These are phyloP conservation scores for Myotis pilosus DNA, from an alignment of 2,797 vertebrate species.

Conservation along the genomic window DNA sequence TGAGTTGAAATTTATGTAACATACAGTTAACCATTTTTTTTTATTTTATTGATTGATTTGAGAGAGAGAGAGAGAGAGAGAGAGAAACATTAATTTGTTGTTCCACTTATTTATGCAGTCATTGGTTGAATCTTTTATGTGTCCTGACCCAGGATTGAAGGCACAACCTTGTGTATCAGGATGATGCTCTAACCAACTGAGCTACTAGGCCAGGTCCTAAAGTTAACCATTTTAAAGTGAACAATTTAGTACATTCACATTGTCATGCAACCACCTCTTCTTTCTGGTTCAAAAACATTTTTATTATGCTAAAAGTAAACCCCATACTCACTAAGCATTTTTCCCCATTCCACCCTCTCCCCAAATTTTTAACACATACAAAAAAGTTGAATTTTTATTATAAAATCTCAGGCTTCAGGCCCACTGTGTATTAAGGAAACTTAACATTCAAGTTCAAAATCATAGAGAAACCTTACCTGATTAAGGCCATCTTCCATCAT, in stretches of 20 bases:
- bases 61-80: not conserved
- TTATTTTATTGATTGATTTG: not conserved
- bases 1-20: not conserved
- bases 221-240: not conserved
- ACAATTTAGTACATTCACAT: not conserved
- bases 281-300: not conserved
- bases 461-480: not conserved
- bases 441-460: not conserved
- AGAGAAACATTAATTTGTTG: not conserved
- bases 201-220: not conserved
- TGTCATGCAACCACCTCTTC: not conserved
- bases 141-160: not conserved
- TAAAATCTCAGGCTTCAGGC: not conserved
- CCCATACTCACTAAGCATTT: not conserved
- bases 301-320: not conserved
- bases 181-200: not conserved
- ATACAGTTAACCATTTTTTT: not conserved
- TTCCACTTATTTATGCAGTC: not conserved
- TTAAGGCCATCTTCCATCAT: not conserved
- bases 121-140: not conserved
- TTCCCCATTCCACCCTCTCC: not conserved
- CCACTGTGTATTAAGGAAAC: not conserved
- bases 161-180: not conserved
- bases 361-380: conserved; percentile 7
- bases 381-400: not conserved